Base-by-base conservation (phyloP, 2,113 vertebrate species). In the Callaeas wilsoni region DNA sequence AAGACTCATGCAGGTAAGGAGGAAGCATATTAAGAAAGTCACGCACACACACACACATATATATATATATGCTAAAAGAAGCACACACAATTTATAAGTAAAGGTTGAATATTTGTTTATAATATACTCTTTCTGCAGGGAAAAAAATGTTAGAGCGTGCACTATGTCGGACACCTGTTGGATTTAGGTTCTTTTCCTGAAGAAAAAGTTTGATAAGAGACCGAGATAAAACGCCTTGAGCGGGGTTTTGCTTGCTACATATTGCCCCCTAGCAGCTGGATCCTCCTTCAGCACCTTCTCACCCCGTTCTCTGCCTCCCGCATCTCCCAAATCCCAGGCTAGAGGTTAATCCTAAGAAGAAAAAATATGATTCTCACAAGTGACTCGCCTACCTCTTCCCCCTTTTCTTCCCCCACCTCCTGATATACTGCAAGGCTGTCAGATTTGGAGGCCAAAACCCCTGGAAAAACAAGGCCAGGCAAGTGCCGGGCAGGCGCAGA, bases 211-310 rank as follows among this genome's bases (percentile, higher is more conserved):
- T 15, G 47, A 12, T 6, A 53, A 55, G 33, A 18, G 8, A 32
- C 10, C 7, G n/a, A 37, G 37, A 55, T 39, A 25, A 62, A 87
- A n/a, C 0, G 1, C 53, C 32, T 52, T 12, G 4, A 9, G 19
- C 3, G 56, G 52, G 67, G 9, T 80, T 97, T 90, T 94, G 42
- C 75, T 92, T 62, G 93, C 90, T 65, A 5, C 59, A 93, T 57
- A 93, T 96, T 96, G 94, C 95, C 93, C 93, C 92, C 96, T 95
- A 96, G 96, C 93, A 97, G 90, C 85, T 81, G 79, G 29, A 92
- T 21, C 47, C 44, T 95, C 82, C 89, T 73, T 35, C 44, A 74
- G 67, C 93, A 75, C 32, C 1, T 13, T 21, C 52, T 20, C 27
- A 52, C 22, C 39, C 55, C 12, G 35, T 7, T 15, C 53, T 29